phyloP scores from a whole-genome alignment of 2,797 vertebrate species.

The Sciaenops ocellatus region DNA sequence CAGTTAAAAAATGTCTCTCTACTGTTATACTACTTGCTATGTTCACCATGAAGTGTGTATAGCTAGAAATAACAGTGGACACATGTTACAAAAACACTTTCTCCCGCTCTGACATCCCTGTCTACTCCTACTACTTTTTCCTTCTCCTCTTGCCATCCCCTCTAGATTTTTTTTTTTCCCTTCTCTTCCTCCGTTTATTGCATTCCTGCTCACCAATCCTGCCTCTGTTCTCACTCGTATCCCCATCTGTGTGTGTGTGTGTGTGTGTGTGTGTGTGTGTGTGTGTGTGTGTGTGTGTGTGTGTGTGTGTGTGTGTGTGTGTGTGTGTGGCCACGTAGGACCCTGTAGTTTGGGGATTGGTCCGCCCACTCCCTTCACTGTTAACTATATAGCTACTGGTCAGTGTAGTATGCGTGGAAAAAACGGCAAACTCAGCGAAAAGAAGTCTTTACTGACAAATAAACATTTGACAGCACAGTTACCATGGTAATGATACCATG shows the following conservation, averaged over 20 bases:
- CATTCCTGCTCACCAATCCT: conserved; percentile 74
- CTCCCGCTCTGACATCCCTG: conserved; percentile 51
- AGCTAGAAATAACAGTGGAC: conserved; percentile 23
- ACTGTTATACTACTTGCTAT: not conserved
- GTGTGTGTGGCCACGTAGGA: conserved; percentile 72
- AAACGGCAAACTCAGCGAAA: not conserved
- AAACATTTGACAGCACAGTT: conserved; percentile 47
- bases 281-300: conserved; percentile 35
- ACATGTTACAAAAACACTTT: conserved; percentile 50
- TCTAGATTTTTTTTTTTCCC: conserved; percentile 30
- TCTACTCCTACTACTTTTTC: conserved; percentile 64
- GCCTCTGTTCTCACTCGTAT: conserved; percentile 66
- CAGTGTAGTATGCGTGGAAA: not conserved
- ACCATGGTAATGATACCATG: conserved; percentile 52
- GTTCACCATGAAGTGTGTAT: not conserved
- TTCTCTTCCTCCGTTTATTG: conserved; percentile 57
- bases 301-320: conserved; percentile 31
- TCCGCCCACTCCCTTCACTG: conserved; percentile 58
- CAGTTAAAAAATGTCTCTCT: not conserved
- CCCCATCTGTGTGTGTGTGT: conserved; percentile 46
- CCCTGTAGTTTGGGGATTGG: conserved; percentile 63
- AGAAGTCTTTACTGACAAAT: conserved; percentile 25
- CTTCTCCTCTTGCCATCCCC: conserved; percentile 46
- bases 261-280: conserved; percentile 34
- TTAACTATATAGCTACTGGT: conserved; percentile 70